These are phyloP conservation scores for Apotomis turbidana DNA, from an alignment of 2,888 invertebrate genomes.

Conservation along the genomic window DNA sequence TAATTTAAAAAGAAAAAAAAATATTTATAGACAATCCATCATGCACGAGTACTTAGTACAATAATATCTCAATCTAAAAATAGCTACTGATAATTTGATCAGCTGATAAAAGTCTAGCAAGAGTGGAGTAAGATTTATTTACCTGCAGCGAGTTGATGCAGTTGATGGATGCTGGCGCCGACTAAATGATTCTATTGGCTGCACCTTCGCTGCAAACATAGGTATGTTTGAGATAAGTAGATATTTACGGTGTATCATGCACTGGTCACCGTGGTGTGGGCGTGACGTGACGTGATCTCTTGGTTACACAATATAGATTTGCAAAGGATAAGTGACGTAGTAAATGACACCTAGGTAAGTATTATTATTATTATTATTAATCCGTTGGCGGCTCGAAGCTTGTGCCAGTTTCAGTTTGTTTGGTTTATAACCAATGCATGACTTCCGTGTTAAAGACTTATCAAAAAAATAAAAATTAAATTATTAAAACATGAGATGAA, in stretches of 20 bases:
- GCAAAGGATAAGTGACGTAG: conserved; percentile 34
- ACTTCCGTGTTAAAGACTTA: no score
- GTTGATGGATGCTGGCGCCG: conserved; percentile 33
- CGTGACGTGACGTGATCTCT: conserved; percentile 34
- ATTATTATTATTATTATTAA: no score
- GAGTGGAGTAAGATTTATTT: conserved; percentile 24
- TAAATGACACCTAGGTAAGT: conserved; percentile 1
- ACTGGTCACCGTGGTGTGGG: conserved; percentile 32
- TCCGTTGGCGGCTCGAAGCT: no score
- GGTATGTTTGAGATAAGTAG: conserved; percentile 34
- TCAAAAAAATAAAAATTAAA: no score
- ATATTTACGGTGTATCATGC: conserved; percentile 40
- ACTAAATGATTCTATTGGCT: conserved; percentile 38
- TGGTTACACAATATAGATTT: conserved; percentile 17
- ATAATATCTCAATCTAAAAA: conserved; percentile 2
- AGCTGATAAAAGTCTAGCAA: conserved; percentile 20
- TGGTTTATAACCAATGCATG: no score
- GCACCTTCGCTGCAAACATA: conserved; percentile 17
- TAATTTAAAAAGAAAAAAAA: no score
- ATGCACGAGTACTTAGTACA: background rate
- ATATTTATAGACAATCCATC: no score
- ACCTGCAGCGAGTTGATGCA: conserved; percentile 34
- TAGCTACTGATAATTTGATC: conserved; percentile 7
- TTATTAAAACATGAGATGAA: no score
- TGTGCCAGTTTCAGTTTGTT: no score